phyloP scores from a whole-genome alignment of 2,888 invertebrate genomes.

The Cistogaster globosa region DNA sequence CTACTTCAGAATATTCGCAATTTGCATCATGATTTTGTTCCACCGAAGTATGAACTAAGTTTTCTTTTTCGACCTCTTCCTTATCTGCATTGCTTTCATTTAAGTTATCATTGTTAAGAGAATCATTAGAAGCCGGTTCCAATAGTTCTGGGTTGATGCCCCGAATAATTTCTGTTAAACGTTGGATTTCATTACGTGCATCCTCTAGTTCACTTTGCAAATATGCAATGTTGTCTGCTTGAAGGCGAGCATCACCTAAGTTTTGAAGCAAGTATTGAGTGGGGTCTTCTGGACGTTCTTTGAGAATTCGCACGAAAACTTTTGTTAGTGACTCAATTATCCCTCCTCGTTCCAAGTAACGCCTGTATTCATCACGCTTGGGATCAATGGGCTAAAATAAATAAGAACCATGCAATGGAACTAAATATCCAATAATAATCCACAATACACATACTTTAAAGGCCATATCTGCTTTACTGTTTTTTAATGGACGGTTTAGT shows the following conservation, averaged over 20 bases:
- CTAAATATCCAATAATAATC: neutral
- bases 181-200: conserved; percentile 77
- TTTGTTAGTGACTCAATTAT: conserved; percentile 82
- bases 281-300: conserved; percentile 81
- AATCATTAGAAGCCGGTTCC: conserved; percentile 24
- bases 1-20: conserved; percentile 19
- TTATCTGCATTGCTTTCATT: conserved; percentile 21
- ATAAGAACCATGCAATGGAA: neutral
- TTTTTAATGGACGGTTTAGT: conserved; percentile 25
- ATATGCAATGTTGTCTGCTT: conserved; percentile 78
- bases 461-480: conserved; percentile 73
- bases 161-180: conserved; percentile 76
- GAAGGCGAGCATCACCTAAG: conserved; percentile 79
- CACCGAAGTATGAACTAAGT: neutral
- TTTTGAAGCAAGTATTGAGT: conserved; percentile 80
- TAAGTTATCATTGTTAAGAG: conserved; percentile 17
- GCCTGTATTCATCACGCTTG: conserved; percentile 82
- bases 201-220: conserved; percentile 78
- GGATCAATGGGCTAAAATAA: conserved; percentile 81
- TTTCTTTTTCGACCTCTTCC: neutral
- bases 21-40: conserved; percentile 25
- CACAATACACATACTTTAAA: conserved; percentile 75
- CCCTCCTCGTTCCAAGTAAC: conserved; percentile 81
- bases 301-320: conserved; percentile 80
- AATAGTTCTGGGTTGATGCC: conserved; percentile 76